Conservation (phyloP, 1,140 invertebrate genomes). For the Drusus annulatus region DNA sequence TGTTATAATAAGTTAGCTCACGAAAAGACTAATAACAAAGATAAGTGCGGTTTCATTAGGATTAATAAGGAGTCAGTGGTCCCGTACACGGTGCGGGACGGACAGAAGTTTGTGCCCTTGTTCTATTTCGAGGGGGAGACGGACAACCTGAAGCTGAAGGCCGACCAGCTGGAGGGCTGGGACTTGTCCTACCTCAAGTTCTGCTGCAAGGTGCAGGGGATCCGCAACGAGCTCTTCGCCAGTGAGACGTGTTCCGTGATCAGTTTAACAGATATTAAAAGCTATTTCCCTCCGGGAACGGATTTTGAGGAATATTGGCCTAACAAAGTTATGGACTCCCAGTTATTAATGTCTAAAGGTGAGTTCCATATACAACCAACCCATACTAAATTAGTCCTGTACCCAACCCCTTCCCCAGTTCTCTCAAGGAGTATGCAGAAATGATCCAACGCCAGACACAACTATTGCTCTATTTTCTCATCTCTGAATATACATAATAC, state of each 20-base stretch:
- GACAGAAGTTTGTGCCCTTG: conserved; percentile 91
- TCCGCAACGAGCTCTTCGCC: conserved; percentile 90
- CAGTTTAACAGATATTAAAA: conserved; percentile 90
- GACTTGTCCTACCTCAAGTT: conserved; percentile 94
- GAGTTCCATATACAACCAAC: conserved; percentile 56
- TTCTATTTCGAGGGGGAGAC: conserved; percentile 96
- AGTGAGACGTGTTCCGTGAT: conserved; percentile 92
- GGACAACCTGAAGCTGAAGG: conserved; percentile 88
- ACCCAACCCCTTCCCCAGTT: too few species aligned
- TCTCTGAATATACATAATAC: too few species aligned
- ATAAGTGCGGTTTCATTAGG: conserved; percentile 93
- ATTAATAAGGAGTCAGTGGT: conserved; percentile 96
- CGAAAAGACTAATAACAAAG: conserved; percentile 74
- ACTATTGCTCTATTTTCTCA: too few species aligned
- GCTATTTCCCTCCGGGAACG: conserved; percentile 90
- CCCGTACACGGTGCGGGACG: conserved; percentile 89
- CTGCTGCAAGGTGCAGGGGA: conserved; percentile 94
- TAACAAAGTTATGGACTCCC: conserved; percentile 85
- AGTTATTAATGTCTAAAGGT: conserved; percentile 78
- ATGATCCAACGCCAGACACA: too few species aligned
- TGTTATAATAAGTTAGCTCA: conserved; percentile 87
- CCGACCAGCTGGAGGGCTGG: conserved; percentile 89
- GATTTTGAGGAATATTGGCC: conserved; percentile 94
- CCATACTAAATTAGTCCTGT: too few species aligned
- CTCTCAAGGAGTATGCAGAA: too few species aligned